These are phyloP conservation scores for Synodontis membranacea DNA, from an alignment of 2,113 vertebrate genomes.

Conservation along the genomic window DNA sequence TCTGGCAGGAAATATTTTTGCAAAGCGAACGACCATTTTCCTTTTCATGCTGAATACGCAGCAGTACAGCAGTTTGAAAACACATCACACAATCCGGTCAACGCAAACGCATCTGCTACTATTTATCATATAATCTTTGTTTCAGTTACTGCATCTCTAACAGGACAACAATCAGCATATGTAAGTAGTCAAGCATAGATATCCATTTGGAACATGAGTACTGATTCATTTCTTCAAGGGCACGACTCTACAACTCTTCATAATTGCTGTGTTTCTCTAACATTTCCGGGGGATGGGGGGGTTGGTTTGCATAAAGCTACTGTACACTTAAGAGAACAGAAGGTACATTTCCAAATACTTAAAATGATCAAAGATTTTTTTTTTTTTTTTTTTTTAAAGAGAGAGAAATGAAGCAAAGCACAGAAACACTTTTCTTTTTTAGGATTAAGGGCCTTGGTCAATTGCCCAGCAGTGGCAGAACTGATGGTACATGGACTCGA, in stretches of 20 bases:
- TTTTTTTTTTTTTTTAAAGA: no score
- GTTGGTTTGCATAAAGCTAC: not conserved
- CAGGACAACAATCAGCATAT: not conserved
- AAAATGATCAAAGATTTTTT: no score
- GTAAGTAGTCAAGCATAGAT: not conserved
- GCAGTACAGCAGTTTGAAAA: not conserved
- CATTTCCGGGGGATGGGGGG: no score
- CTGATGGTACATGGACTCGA: no score
- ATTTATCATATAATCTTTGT: not conserved
- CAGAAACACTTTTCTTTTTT: not conserved
- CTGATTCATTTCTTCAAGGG: not conserved
- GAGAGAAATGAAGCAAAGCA: not conserved
- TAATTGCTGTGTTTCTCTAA: not conserved
- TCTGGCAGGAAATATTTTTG: constrained; percentile 29
- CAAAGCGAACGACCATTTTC: constrained; percentile 28
- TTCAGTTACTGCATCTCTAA: not conserved
- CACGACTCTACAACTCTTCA: not conserved
- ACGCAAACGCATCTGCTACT: not conserved
- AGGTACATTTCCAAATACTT: no score
- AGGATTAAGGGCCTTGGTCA: no score
- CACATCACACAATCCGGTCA: not conserved
- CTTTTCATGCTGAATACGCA: not conserved
- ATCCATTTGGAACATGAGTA: not conserved
- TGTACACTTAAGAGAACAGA: not conserved
- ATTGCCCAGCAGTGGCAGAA: no score